Evolutionary conservation across 2,888 invertebrate species (phyloP).

Genomic region (Cephus rjabovi): DNA sequence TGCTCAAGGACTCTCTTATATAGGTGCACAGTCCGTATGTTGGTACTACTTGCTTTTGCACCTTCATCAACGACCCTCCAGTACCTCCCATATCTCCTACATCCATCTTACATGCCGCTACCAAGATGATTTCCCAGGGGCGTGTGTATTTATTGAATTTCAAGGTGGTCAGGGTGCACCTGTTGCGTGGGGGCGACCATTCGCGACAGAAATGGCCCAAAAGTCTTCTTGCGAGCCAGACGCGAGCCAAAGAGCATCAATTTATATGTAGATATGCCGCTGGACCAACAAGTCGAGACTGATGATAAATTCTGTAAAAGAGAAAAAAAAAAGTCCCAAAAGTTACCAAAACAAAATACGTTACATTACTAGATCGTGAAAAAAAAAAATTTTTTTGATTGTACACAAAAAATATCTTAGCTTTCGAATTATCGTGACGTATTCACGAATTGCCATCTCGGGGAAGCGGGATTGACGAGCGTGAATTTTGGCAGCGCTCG

Average conservation of each 20-base stretch:
- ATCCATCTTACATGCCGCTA: background rate
- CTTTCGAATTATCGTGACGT: background rate
- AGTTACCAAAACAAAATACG: too few relatives aligned
- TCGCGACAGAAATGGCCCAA: background rate
- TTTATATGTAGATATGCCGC: background rate
- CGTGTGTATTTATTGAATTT: background rate
- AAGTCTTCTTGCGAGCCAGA: background rate
- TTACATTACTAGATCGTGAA: background rate
- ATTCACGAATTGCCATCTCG: background rate
- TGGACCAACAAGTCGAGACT: background rate
- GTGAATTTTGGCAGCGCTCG: background rate
- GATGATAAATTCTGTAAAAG: background rate
- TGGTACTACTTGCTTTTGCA: background rate
- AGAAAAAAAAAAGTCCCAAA: background rate
- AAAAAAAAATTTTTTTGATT: background rate
- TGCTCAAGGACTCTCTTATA: background rate
- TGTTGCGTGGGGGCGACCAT: background rate
- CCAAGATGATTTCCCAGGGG: background rate
- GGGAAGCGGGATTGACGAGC: background rate
- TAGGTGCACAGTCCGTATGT: background rate
- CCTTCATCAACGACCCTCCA: background rate
- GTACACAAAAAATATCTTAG: too few relatives aligned
- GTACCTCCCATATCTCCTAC: background rate
- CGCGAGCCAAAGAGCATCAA: background rate
- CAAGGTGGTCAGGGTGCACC: background rate